phyloP scores from a whole-genome alignment of 2,113 vertebrate species.

The Sphaerodactylus townsendi region DNA sequence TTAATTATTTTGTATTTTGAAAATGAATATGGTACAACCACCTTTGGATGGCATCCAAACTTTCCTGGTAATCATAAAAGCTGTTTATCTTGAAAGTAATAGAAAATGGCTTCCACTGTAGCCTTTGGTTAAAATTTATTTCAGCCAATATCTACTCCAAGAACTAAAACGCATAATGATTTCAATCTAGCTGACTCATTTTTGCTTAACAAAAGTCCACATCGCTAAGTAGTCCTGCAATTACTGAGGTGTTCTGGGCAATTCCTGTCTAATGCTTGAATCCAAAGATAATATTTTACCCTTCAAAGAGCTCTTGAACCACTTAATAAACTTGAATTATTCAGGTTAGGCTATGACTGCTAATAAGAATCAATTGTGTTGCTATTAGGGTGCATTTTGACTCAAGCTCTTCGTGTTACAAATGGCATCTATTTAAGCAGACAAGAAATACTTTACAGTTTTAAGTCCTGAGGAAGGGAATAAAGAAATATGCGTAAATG shows the following conservation, averaged over 20 bases:
- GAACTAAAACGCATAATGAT: neutral
- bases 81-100: neutral
- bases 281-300: neutral
- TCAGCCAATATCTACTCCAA: neutral
- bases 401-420: neutral
- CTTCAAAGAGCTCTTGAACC: neutral
- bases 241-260: neutral
- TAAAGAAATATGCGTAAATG: neutral
- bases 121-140: neutral
- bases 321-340: conserved; percentile 4
- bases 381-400: neutral
- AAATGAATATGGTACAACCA: neutral
- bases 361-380: neutral
- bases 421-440: neutral
- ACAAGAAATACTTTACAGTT: neutral
- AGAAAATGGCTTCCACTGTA: neutral
- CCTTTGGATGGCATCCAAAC: neutral
- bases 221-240: neutral
- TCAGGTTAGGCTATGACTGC: neutral
- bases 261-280: neutral
- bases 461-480: neutral
- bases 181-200: neutral
- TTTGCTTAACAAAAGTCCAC: neutral
- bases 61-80: neutral
- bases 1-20: neutral